Evolutionary conservation across 2,113 vertebrate genomes (phyloP), one percentile per base, ranked within the genome.

Genomic region (Daphoenositta chrysoptera): DNA sequence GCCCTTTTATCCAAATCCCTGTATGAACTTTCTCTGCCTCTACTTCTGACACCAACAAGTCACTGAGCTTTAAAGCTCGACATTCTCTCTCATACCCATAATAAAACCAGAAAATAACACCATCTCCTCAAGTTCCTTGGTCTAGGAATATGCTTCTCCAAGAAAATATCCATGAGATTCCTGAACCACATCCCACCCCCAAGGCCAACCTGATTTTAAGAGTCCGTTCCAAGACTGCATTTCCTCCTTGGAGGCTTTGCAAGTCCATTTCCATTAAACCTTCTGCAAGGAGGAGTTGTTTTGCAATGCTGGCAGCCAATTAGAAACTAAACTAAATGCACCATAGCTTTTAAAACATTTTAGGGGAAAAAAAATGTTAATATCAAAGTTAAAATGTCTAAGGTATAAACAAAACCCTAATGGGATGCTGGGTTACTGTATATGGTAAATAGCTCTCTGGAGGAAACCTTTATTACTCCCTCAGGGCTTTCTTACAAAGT

Each of bases 401-500:
- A 96, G 96, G 96, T 97, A 96, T 94, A 97, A 98, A 97, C 92
- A 97, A 90, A 92, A 94, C 57, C 83, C 58, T 93, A 97, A 97
- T 93, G 86, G 89, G 86, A 91, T 94, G 87, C 94, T 90, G 94
- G 93, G 92, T 92, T 97, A 93, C 97, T 90, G 93, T 84, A 96
- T 61, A 96, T 94, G 96, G 97, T 96, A 98, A 98, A 96, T 70
- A 97, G 97, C 91, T 97, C 96, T 97, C 97, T 88, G 70, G 96
- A 98, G 96, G 94, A 97, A 97, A 97, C 94, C 96, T 97, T 97
- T 97, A 97, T 97, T 97, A 87, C 71, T 96, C 97, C 97, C 98
- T 96, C 90, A 93, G 97, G 97, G 97, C 97, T 97, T 98, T 97
- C 96, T 95, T 87, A 95, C 72, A 85, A 95, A 98, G 76, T 97